Base-by-base conservation (phyloP, 2,888 invertebrate genomes). In the Fragum fragum region DNA sequence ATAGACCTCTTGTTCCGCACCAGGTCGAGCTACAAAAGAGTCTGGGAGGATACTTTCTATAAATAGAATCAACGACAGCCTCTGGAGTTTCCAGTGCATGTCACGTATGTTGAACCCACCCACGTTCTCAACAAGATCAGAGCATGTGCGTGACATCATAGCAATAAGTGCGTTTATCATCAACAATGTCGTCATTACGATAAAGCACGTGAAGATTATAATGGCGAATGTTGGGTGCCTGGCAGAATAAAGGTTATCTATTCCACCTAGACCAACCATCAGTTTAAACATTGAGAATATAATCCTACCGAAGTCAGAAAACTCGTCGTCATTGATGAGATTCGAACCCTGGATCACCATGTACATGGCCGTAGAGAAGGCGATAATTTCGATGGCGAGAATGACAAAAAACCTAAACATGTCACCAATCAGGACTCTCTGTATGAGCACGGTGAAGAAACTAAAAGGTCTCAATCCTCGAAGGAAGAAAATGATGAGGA, bases 381-480 rank as follows among this genome's bases (percentile, higher is more conserved):
- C 86, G 55, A 90, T 16, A 0, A 90, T 63, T 63, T 88, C 89
- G 16, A 90, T 76, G 5, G 79, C 29, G 14, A 91, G 83, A 9
- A 90, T 88, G 0, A 88, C 79, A 11, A 83, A 85, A 73, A 90
- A 90, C 36, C 88, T 81, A 3, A 88, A 73, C 61, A 88, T 59
- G 74, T 89, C 89, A 0, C 87, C 87, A 23, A 90, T 74, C 0
- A 91, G 59, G 9, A 91, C 88, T 36, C 88, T 87, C 70, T 89
- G 88, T 3, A 91, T 85, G 78, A 91, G 84, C 36, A 90, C 89
- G 0, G 91, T 90, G 76, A 90, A 89, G 76, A 91, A 91, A 72
- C 90, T 88, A 77, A 91, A 91, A n/a, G 86, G 85, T 39, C 84
- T 66, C 29, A 87, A 53, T 0, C 88, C 88, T 42, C 90, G 74